Conservation (phyloP, 2,888 invertebrate species). For the Brachypalpus laphriformis region DNA sequence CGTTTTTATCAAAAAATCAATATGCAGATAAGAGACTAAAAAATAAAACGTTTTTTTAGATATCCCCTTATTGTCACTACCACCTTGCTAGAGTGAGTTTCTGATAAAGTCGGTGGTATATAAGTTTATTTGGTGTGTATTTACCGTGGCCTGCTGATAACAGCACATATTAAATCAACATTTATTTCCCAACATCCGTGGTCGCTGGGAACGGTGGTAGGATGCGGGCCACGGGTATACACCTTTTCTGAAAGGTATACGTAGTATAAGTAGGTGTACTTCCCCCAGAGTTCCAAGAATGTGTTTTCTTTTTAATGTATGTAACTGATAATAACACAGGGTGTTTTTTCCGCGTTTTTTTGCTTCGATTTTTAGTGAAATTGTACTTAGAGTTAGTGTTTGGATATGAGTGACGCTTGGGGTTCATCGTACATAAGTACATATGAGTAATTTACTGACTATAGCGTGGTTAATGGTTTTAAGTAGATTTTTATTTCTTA, state of each 20-base stretch:
- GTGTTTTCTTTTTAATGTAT: conserved; percentile 28
- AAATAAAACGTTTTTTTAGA: conserved; percentile 35
- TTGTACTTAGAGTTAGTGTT: conserved; percentile 58
- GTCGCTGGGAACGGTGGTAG: conserved; percentile 28
- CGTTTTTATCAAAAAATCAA: conserved; percentile 71
- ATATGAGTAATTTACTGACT: conserved; percentile 21
- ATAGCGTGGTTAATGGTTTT: conserved; percentile 10
- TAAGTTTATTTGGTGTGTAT: conserved; percentile 17
- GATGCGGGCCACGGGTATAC: conserved; percentile 64
- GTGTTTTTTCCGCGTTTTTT: background rate
- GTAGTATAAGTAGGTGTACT: conserved; percentile 18
- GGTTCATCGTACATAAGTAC: background rate
- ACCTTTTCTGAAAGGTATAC: conserved; percentile 42
- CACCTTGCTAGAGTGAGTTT: conserved; percentile 48
- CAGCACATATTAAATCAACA: conserved; percentile 64
- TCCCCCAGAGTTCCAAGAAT: conserved; percentile 46
- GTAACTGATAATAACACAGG: conserved; percentile 52
- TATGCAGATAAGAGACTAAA: conserved; percentile 56
- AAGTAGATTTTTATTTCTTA: background rate
- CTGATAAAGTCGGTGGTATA: conserved; percentile 47
- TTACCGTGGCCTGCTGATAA: conserved; percentile 57
- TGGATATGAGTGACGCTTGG: conserved; percentile 22
- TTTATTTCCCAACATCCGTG: conserved; percentile 49
- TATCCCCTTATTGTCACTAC: conserved; percentile 54
- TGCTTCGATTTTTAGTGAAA: conserved; percentile 6